Conservation (phyloP, 2,888 invertebrate genomes). For the Tenthredo livida region DNA sequence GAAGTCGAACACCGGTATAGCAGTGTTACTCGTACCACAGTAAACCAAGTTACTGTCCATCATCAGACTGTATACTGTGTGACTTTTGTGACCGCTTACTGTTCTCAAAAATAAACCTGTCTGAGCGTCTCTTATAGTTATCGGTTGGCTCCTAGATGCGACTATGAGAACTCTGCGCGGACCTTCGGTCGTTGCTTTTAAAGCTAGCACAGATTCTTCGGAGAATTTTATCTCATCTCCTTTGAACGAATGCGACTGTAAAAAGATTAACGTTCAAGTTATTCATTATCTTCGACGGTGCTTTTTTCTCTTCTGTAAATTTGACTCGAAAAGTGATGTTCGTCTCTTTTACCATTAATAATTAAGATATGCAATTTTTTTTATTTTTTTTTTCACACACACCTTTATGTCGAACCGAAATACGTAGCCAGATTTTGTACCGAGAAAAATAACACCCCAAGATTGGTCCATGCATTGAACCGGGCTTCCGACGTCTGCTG, state of each 20-base stretch:
- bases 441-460: slow-evolving; percentile 87
- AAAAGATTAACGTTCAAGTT: slow-evolving; percentile 33
- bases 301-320: background rate
- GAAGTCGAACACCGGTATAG: slow-evolving; percentile 88
- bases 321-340: background rate
- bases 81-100: slow-evolving; percentile 80
- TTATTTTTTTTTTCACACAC: too few relatives aligned
- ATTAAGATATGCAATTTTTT: too few relatives aligned
- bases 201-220: slow-evolving; percentile 84
- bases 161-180: slow-evolving; percentile 85
- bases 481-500: slow-evolving; percentile 82
- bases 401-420: slow-evolving; percentile 86
- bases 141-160: slow-evolving; percentile 85
- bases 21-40: slow-evolving; percentile 87
- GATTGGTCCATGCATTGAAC: slow-evolving; percentile 88
- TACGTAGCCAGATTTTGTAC: slow-evolving; percentile 86
- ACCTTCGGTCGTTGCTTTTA: slow-evolving; percentile 88
- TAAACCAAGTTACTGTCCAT: slow-evolving; percentile 85
- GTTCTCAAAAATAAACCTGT: slow-evolving; percentile 85
- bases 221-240: slow-evolving; percentile 80
- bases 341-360: background rate
- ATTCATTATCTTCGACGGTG: background rate
- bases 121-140: slow-evolving; percentile 87
- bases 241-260: slow-evolving; percentile 69
- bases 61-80: slow-evolving; percentile 87